These are phyloP conservation scores for Steromphala cineraria DNA, from an alignment of 2,888 invertebrate species.

Conservation along the genomic window DNA sequence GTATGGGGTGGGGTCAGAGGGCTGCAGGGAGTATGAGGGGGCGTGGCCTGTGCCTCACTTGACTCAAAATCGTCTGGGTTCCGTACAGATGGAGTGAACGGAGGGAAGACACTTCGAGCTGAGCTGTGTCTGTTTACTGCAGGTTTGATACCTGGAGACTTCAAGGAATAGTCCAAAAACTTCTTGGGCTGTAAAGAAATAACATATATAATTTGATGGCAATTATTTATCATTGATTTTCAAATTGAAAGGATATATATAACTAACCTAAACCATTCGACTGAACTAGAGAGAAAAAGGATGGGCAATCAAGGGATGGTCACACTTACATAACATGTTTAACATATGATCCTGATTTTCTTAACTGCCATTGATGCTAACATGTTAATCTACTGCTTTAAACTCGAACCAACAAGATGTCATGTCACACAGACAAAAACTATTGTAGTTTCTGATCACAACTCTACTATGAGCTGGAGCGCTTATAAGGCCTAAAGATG, in stretches of 20 bases:
- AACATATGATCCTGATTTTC: no score
- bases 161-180: conserved; percentile 86
- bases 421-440: no score
- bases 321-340: no score
- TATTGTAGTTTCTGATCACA: no score
- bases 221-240: no score
- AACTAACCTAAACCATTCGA: conserved; percentile 3
- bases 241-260: not conserved
- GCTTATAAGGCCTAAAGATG: no score
- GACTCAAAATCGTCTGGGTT: conserved; percentile 72
- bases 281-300: not conserved
- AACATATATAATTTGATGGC: no score
- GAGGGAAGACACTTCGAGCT: conserved; percentile 54
- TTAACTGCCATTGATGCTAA: no score
- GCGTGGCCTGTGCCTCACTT: conserved; percentile 60
- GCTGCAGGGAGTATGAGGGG: conserved; percentile 76
- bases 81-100: conserved; percentile 69
- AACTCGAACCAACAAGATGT: no score
- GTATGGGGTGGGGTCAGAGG: conserved; percentile 72
- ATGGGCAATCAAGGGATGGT: not conserved
- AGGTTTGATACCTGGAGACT: conserved; percentile 92
- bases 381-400: no score
- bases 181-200: conserved; percentile 81
- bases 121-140: conserved; percentile 55
- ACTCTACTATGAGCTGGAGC: no score